phyloP scores from a whole-genome alignment of 2,888 invertebrate genomes.

The Drosophila infuscata region DNA sequence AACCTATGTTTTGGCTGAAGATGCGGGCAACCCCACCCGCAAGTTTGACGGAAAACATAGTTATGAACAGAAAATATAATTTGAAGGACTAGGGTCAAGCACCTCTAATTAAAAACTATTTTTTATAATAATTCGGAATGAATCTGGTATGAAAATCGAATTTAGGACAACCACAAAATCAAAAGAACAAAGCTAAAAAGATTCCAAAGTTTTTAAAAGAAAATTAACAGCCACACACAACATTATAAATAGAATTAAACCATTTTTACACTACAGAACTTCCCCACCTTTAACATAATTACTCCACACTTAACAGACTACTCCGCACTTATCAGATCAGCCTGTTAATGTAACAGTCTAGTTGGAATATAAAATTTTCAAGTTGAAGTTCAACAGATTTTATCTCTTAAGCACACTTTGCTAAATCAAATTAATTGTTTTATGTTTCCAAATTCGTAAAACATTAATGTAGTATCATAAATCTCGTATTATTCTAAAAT shows the following conservation, averaged over 20 bases:
- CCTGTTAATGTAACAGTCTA: neutral
- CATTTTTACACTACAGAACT: neutral
- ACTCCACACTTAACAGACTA: conserved; percentile 15
- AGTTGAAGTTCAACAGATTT: neutral
- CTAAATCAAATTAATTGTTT: neutral
- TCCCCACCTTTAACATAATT: conserved; percentile 1
- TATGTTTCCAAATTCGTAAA: neutral
- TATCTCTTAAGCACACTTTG: neutral
- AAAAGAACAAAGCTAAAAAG: neutral
- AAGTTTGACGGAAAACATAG: conserved; percentile 11
- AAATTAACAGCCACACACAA: neutral
- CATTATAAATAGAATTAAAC: neutral
- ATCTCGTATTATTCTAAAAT: neutral
- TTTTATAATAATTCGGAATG: neutral
- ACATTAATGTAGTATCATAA: neutral
- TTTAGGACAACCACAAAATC: neutral
- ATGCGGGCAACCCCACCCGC: conserved; percentile 40
- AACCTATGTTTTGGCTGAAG: conserved; percentile 5
- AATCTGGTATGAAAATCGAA: neutral
- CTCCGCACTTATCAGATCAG: neutral
- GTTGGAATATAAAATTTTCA: neutral
- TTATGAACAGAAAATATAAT: neutral
- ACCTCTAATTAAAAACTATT: neutral
- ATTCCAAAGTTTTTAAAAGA: neutral
- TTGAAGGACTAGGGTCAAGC: conserved; percentile 29